A percentile compares a stretch with the other conserved stretches of the same genome.
These are phyloP conservation scores for Eupsittula cactorum DNA, from an alignment of 2,113 vertebrate species.

Conservation along the genomic window DNA sequence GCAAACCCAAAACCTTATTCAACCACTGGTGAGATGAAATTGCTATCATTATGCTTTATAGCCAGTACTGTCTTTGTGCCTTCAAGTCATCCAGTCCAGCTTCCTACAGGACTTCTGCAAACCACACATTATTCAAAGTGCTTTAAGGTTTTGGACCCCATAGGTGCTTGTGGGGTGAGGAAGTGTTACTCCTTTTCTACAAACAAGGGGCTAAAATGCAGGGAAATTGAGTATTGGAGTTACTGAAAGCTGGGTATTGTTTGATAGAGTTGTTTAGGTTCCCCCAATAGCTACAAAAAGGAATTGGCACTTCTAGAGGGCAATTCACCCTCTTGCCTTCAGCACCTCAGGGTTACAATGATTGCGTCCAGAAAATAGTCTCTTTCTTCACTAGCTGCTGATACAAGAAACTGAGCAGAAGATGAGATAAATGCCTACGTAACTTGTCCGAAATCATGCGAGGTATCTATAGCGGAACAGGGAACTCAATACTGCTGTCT, in stretches of 20 bases:
- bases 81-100: not conserved
- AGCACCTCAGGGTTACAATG: not conserved
- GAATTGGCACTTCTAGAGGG: not conserved
- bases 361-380: not conserved
- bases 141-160: not conserved
- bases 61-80: not conserved
- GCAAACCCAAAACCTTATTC: not conserved
- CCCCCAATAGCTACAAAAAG: not conserved
- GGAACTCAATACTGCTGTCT: not conserved
- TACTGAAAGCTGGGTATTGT: fast-evolving
- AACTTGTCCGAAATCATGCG: not conserved
- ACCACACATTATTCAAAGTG: fast-evolving
- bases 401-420: not conserved
- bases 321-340: not conserved
- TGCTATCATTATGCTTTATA: not conserved
- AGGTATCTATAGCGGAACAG: not conserved
- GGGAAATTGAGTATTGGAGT: not conserved
- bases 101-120: not conserved
- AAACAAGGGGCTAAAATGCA: not conserved
- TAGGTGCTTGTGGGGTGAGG: not conserved
- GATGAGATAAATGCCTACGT: not conserved
- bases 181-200: not conserved
- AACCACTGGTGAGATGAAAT: not conserved
- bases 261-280: not conserved
- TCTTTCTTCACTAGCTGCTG: not conserved